Evolutionary conservation across 2,113 vertebrate species (phyloP).

Genomic region (Actenoides hombroni): DNA sequence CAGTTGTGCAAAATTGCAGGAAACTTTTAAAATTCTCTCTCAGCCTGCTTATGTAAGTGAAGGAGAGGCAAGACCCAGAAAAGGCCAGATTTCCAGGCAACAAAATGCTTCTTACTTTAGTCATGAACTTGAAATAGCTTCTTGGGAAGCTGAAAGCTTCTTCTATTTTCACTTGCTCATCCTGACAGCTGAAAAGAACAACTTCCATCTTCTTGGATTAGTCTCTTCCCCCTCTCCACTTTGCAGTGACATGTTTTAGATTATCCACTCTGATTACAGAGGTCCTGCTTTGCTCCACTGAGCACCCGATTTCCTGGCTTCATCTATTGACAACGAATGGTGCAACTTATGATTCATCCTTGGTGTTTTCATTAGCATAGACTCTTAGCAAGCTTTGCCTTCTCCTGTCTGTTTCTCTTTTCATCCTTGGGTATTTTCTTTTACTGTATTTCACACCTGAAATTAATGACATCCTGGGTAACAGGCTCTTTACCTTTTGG

Average conservation of each 20-base stretch:
- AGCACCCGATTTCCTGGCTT: background rate
- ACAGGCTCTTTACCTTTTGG: background rate
- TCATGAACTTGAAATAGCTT: background rate
- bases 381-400: background rate
- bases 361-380: background rate
- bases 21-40: background rate
- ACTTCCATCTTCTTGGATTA: background rate
- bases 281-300: background rate
- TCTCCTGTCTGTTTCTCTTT: background rate
- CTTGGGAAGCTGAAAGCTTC: background rate
- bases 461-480: background rate
- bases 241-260: background rate
- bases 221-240: background rate
- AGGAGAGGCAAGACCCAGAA: background rate
- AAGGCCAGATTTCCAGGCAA: background rate
- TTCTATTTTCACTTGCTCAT: slow-evolving; percentile 5
- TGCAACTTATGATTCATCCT: background rate
- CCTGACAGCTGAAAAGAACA: slow-evolving; percentile 4
- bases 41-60: background rate
- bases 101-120: background rate
- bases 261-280: background rate
- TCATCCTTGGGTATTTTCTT: background rate
- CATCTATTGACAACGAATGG: background rate
- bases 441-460: background rate
- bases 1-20: background rate